Evolutionary conservation across 2,113 vertebrate species (phyloP).

Genomic region (Sclerurus mexicanus): DNA sequence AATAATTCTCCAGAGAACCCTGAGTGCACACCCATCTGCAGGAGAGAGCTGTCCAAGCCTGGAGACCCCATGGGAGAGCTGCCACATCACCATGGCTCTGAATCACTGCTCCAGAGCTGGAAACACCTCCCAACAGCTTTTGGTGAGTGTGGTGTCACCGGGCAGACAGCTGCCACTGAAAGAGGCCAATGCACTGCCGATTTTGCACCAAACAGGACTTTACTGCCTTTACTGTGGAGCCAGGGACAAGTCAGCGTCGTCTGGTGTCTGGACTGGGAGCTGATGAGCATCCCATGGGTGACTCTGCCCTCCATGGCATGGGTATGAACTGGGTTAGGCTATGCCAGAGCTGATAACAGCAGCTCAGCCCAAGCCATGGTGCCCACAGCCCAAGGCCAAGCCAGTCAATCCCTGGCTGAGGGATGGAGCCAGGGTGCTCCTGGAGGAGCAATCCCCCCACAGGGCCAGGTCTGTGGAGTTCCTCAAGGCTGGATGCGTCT

Average conservation of each 20-base stretch:
- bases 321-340: rapidly evolving
- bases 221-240: background rate
- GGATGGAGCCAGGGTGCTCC: background rate
- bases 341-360: rapidly evolving
- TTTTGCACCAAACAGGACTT: background rate
- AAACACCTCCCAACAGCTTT: background rate
- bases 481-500: background rate
- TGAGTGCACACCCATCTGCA: rapidly evolving
- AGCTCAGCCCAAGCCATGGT: rapidly evolving
- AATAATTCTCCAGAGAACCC: background rate
- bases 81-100: background rate
- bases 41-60: background rate
- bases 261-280: background rate
- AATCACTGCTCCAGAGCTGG: background rate
- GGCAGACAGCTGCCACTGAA: background rate
- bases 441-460: rapidly evolving
- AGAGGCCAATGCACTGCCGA: rapidly evolving
- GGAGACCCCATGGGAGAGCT: background rate
- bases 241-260: background rate
- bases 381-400: background rate
- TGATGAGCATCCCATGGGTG: rapidly evolving
- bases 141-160: rapidly evolving
- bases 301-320: rapidly evolving
- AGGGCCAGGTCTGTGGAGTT: background rate
- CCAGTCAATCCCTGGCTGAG: background rate